A percentile compares a stretch with the other conserved stretches of the same genome.
phyloP scores from a whole-genome alignment of 2,797 vertebrate genomes.

The Denticeps clupeoides region DNA sequence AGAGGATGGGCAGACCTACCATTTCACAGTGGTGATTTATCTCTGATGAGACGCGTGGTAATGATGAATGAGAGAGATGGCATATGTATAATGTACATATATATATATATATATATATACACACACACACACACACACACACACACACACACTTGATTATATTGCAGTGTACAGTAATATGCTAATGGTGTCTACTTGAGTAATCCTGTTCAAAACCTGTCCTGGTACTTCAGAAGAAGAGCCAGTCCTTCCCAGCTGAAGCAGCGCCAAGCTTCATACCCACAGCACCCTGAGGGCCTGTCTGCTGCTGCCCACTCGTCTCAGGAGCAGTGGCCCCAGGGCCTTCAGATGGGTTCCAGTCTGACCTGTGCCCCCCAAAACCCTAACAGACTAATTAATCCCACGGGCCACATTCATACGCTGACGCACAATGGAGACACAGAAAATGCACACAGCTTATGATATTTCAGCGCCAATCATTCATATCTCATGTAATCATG shows the following conservation, averaged over 20 bases:
- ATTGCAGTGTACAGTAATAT: not conserved
- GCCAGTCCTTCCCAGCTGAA: not conserved
- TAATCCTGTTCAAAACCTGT: not conserved
- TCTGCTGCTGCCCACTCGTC: slow-evolving; percentile 32
- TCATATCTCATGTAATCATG: slow-evolving; percentile 1
- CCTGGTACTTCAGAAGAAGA: not conserved
- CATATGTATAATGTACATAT: too few species aligned
- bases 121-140: not conserved
- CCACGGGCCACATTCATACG: slow-evolving; percentile 31
- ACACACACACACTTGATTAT: not conserved
- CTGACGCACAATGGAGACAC: slow-evolving; percentile 21
- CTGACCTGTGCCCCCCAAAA: slow-evolving; percentile 57
- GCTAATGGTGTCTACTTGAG: not conserved
- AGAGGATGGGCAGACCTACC: slow-evolving; percentile 25
- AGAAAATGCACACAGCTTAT: slow-evolving; percentile 21
- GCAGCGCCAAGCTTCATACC: slow-evolving; percentile 17
- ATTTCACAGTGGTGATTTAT: slow-evolving; percentile 18
- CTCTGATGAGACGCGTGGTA: slow-evolving; percentile 4
- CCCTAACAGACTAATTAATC: slow-evolving; percentile 62
- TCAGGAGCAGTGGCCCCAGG: slow-evolving; percentile 45
- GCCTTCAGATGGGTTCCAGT: slow-evolving; percentile 40
- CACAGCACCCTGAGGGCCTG: slow-evolving; percentile 22
- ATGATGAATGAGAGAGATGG: slow-evolving; percentile 11
- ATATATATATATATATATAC: not conserved
- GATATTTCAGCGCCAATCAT: not conserved